phyloP scores from a whole-genome alignment of 2,888 invertebrate species.

The Pyrochroa serraticornis region DNA sequence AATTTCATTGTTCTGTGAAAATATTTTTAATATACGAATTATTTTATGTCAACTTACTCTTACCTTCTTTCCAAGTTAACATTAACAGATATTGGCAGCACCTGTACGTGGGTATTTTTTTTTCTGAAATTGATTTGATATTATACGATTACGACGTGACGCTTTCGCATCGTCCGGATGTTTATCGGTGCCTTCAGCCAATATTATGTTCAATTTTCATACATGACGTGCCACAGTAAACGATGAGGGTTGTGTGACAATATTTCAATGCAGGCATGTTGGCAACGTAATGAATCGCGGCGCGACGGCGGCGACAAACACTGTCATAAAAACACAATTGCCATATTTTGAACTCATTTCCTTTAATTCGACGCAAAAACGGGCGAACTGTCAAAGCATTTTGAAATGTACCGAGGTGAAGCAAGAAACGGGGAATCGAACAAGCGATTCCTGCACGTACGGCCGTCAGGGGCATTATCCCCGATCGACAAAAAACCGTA shows the following conservation, averaged over 20 bases:
- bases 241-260: slow-evolving; percentile 23
- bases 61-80: no score
- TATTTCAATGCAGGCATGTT: slow-evolving; percentile 23
- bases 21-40: no score
- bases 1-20: no score
- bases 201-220: slow-evolving; percentile 42
- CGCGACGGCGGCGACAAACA: not conserved
- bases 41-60: no score
- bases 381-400: slow-evolving; percentile 14
- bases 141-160: slow-evolving; percentile 6
- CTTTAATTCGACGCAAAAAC: slow-evolving; percentile 25
- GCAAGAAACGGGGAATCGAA: slow-evolving; percentile 12
- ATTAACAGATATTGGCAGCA: no score
- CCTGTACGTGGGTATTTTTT: no score
- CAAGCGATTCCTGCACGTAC: slow-evolving; percentile 21
- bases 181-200: slow-evolving; percentile 22
- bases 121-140: no score
- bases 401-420: slow-evolving; percentile 4
- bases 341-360: slow-evolving; percentile 22
- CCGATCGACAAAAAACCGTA: slow-evolving; percentile 25
- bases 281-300: slow-evolving; percentile 21
- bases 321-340: slow-evolving; percentile 21
- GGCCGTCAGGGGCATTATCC: slow-evolving; percentile 18
- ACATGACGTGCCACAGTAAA: slow-evolving; percentile 31
- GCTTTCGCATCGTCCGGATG: slow-evolving; percentile 5